phyloP scores from a whole-genome alignment of 2,113 vertebrate genomes.

The Pluvialis apricaria region DNA sequence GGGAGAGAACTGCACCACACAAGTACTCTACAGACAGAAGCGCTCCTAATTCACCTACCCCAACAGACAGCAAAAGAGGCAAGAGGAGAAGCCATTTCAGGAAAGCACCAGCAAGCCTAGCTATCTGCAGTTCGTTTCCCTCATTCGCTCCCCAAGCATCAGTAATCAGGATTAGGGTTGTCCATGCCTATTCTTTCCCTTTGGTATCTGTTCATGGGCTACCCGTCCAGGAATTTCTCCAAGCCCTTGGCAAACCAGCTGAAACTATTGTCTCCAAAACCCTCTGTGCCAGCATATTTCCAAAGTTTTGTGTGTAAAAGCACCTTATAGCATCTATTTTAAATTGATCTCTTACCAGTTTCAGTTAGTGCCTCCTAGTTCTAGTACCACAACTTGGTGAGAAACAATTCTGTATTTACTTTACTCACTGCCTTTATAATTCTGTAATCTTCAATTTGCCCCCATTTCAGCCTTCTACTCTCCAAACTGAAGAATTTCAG shows the following conservation, averaged over 20 bases:
- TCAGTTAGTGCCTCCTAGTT: neutral
- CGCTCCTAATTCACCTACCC: neutral
- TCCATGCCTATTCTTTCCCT: neutral
- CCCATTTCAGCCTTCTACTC: neutral
- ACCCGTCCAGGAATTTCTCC: no score
- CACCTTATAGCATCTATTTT: accelerated
- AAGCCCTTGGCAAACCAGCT: neutral
- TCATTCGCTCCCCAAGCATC: accelerated
- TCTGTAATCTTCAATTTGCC: neutral
- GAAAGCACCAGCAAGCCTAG: accelerated
- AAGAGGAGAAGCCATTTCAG: accelerated
- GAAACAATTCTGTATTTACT: neutral
- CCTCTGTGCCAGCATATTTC: accelerated
- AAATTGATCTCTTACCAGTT: neutral
- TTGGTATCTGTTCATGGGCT: accelerated
- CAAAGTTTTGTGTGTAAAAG: no score
- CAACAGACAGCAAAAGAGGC: no score
- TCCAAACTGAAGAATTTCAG: neutral
- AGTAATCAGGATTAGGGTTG: accelerated
- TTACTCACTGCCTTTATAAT: neutral
- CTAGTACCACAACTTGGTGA: neutral
- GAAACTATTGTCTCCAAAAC: neutral
- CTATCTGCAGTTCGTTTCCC: accelerated
- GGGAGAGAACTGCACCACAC: neutral
- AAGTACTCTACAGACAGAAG: no score